phyloP scores from a whole-genome alignment of 2,113 vertebrate species.

The Mobula hypostoma region DNA sequence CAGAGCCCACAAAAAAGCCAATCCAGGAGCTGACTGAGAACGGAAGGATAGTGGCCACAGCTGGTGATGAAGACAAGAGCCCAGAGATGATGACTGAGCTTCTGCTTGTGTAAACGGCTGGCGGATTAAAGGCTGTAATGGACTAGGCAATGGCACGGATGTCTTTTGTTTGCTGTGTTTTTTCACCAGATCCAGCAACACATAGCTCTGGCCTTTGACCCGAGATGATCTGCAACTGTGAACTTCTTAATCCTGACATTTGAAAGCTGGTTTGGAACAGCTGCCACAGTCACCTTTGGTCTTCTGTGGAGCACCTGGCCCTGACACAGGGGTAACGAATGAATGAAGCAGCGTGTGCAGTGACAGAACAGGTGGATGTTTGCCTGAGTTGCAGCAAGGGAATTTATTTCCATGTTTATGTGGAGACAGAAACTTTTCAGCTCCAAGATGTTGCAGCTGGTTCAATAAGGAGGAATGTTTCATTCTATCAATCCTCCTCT shows the following conservation, averaged over 20 bases:
- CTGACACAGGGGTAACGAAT: not conserved
- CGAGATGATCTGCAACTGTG: not conserved
- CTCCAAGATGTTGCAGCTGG: not conserved
- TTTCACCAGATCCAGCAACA: not conserved
- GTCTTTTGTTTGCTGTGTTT: not conserved
- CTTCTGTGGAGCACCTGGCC: no score
- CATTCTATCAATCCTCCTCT: no score
- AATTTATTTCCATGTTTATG: not conserved
- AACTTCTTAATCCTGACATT: not conserved
- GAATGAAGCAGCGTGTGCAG: not conserved
- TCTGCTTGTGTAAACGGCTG: not conserved
- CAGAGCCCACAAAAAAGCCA: not conserved
- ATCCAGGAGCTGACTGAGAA: constrained; percentile 12
- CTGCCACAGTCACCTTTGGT: not conserved
- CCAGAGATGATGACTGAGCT: not conserved
- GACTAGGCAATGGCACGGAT: not conserved
- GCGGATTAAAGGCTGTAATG: not conserved
- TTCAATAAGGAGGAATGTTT: not conserved
- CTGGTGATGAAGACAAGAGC: constrained; percentile 16
- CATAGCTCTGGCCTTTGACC: not conserved
- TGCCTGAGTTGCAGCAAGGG: not conserved
- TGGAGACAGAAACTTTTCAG: not conserved
- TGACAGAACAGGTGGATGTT: not conserved
- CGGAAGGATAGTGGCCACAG: constrained; percentile 6
- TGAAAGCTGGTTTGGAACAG: not conserved